Evolutionary conservation across 2,797 vertebrate species (phyloP), one percentile per base, ranked within the genome.

Genomic region (Acridotheres tristis): DNA sequence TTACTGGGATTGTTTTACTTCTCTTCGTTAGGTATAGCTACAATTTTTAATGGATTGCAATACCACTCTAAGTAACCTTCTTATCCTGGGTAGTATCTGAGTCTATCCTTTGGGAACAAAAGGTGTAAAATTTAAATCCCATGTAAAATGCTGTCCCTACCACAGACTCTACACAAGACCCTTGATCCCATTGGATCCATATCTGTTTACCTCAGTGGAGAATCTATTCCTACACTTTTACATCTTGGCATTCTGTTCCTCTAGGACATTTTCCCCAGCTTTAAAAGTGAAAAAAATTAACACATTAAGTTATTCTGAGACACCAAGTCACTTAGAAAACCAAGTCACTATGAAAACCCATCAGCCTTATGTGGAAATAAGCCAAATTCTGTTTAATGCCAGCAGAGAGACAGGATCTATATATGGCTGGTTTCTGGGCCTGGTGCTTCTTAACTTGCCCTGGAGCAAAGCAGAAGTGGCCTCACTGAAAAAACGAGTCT

Each of bases 381-480:
- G 16, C 14, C 48, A 68, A 65, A 83, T 57, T 69, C 62, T 67
- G 16, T 68, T 69, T 61, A 40, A 72, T 45, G 34, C 36, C 53
- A 50, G 68, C 3, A 5, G 75, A 73, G 57, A 79, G 34, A 38
- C 8, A 10, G 20, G 55, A 62, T 51, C 48, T 82, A 3, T 51
- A 36, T 30, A 27, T 25, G 50, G 34, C 78, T 74, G 42, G 25
- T 65, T 93, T 42, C 58, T 67, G 47, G 18, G 43, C 66, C 68
- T 58, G 40, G 57, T 89, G 65, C 51, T 95, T 88, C 3, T 6
- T 86, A 65, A 63, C 59, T 74, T 78, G 54, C 23, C 65, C 53
- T 83, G 38, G 45, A 83, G 79, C 73, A 85, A 89, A 88, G 55
- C 89, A 93, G 89, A 86, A 92, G 73, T 90, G 73, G 80, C 61